Base-by-base conservation (phyloP, 2,888 invertebrate species). In the Bellardia bayeri region DNA sequence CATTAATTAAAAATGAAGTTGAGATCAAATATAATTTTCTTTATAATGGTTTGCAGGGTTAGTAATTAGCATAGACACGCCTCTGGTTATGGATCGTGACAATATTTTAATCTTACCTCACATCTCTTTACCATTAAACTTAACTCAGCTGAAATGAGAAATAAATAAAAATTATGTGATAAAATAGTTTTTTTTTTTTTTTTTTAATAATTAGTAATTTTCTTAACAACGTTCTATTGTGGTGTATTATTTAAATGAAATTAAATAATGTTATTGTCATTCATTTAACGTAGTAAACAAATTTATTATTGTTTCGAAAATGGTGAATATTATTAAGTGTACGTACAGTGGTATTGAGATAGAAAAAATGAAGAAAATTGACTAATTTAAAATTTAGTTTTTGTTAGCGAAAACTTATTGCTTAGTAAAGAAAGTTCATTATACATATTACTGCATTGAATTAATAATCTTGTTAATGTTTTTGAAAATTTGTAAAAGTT, bases 101-200 rank as follows among this genome's bases (percentile, higher is more conserved):
- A 78, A 87, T 81, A 87, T 87, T 87, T 84, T 76, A 83, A 87
- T 83, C 86, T 30, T 42, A 40, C 16, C 58, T 83, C 49, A 68
- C 51, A 87, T 87, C 80, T 66, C 56, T 23, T 49, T 51, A 49
- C 2, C 49, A 30, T n/a, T 66, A 56, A n/a, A 64, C 58, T 56
- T 2, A 63, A 40, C 23, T 23, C 33, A 63, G 14, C 49, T 69
- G 9, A 16, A 64, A 42, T 80, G 23, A 16, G 40, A 51, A 54
- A n/a, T 54, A 33, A 33, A 63, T 69, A 30, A 51, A 69, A 63
- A 64, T 51, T 72, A 8, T 63, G 63, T 42, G 13, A 45, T 66
- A 66, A 68, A 49, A 14, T 68, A n/a, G 30, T n/a, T 69, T 51
- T 71, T 71, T 82, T 66, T 14, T 23, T n/a, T 69, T 51, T 71